Conservation (phyloP, 2,113 vertebrate genomes). For the Plotosus lineatus region DNA sequence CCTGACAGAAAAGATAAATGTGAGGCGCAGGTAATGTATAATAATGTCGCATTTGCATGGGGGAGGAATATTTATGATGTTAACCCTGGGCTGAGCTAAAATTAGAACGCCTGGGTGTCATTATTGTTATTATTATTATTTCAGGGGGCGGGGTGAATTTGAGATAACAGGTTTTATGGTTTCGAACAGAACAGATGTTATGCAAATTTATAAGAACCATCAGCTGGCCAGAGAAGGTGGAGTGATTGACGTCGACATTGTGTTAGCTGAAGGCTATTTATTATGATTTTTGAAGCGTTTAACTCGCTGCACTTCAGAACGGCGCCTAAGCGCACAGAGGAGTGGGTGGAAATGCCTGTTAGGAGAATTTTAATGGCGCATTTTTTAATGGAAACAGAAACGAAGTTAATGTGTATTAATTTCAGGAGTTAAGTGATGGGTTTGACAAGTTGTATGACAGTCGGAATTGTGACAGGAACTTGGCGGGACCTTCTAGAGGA, state of each 20-base stretch:
- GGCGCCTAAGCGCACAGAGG: not conserved
- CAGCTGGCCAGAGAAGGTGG: slow-evolving; percentile 19
- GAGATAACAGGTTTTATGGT: slow-evolving; percentile 39
- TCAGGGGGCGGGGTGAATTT: not conserved
- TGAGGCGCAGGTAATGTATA: slow-evolving; percentile 20
- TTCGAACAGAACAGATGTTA: slow-evolving; percentile 53
- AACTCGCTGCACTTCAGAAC: slow-evolving; percentile 23
- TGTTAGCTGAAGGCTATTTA: slow-evolving; percentile 48
- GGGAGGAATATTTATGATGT: slow-evolving; percentile 14
- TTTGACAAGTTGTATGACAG: slow-evolving; percentile 51
- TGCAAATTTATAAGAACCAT: slow-evolving; percentile 45
- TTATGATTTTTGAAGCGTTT: slow-evolving; percentile 39
- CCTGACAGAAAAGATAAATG: slow-evolving; percentile 37
- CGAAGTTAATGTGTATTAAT: slow-evolving; percentile 39
- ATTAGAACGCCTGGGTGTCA: not conserved
- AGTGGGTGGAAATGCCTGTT: slow-evolving; percentile 6
- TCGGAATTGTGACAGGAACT: slow-evolving; percentile 23
- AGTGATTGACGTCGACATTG: slow-evolving; percentile 53
- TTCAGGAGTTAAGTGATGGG: slow-evolving; percentile 34
- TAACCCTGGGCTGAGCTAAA: slow-evolving; percentile 27
- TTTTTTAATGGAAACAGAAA: slow-evolving; percentile 26
- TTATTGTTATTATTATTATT: too few relatives aligned
- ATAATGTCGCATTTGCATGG: slow-evolving; percentile 24
- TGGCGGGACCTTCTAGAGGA: slow-evolving; percentile 44
- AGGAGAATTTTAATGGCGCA: slow-evolving; percentile 32